Base-by-base conservation (phyloP, 2,888 invertebrate genomes). In the Macrosoma leucophasiata region DNA sequence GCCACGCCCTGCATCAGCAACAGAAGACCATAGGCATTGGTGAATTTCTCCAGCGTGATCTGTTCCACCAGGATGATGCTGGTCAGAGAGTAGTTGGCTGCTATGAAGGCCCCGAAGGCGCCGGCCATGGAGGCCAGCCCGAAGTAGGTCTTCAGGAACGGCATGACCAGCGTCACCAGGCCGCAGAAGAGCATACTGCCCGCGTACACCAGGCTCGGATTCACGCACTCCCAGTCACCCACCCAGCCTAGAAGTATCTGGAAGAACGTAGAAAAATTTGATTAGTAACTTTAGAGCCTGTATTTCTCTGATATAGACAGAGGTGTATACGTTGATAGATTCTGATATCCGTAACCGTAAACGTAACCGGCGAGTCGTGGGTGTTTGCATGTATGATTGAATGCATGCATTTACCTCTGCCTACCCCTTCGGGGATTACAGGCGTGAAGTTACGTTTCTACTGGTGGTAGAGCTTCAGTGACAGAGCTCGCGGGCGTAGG, bases 81-180 rank as follows among this genome's bases (percentile, higher is more conserved):
- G 12, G 96, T 95, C 21, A 97, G 87, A 2, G 95, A 91, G 79
- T 96, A 97, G 81, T 96, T 96, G 37, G 95, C 96, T 13, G 95
- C 94, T 53, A 96, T 94, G 71, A 93, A 91, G 46, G 95, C 89
- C 1, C 96, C 96, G 79, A 95, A 97, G 14, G 90, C 87, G n/a
- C 92, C 94, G 13, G 92, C 86, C 0, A 90, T 82, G 0, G 87
- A 66, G 33, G 89, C 89, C 23, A 93, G 76, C 3, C 84, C 73
- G 31, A 71, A 62, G 72, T 91, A 92, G 1, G 62, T 22, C 2
- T 32, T 53, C 14, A 89, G 76, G 20, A 91, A 60, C 1, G 94
- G 94, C 65, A 93, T 88, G 4, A 90, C 39, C 5, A 87, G 76
- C 1, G 90, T 90, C 4, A 89, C 88, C 0, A 82, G 73, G 1